Conservation (phyloP, 2,888 invertebrate species). For the Caenorhabditis wallacei region DNA sequence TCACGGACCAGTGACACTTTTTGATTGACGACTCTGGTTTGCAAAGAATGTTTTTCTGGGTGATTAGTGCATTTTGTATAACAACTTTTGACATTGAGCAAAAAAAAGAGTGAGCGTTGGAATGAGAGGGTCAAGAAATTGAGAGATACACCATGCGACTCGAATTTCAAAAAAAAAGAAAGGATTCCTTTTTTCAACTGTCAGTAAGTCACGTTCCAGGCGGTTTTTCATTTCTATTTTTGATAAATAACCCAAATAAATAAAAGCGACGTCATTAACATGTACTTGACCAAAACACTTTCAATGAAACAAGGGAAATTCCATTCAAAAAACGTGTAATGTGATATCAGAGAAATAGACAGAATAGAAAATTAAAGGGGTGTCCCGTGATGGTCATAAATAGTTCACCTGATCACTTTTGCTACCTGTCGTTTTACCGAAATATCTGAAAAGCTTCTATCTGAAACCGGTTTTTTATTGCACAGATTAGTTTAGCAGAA, state of each 20-base stretch:
- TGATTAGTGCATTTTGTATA: slow-evolving; percentile 36
- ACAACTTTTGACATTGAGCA: background rate
- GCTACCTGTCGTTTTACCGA: slow-evolving; percentile 4
- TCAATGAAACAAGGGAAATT: slow-evolving; percentile 1
- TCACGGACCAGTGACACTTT: slow-evolving; percentile 29
- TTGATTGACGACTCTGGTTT: slow-evolving; percentile 41
- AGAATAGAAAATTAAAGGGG: background rate
- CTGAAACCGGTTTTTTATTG: slow-evolving; percentile 52
- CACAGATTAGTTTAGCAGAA: slow-evolving; percentile 43
- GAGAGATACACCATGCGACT: slow-evolving; percentile 11
- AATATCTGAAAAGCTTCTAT: slow-evolving; percentile 22
- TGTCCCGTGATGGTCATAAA: slow-evolving; percentile 60
- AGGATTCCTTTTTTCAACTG: slow-evolving; percentile 12
- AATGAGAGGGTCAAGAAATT: background rate
- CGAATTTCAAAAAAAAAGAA: slow-evolving; percentile 30
- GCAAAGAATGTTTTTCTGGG: background rate
- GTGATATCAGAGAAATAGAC: slow-evolving; percentile 13
- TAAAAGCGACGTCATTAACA: slow-evolving; percentile 43
- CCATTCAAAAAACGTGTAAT: slow-evolving; percentile 27
- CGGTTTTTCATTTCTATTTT: background rate
- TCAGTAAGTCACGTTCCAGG: slow-evolving; percentile 30
- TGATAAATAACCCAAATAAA: slow-evolving; percentile 39
- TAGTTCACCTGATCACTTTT: slow-evolving; percentile 22
- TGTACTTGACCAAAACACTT: slow-evolving; percentile 26
- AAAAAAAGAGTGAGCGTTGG: background rate